A percentile compares a stretch with the other conserved stretches of the same genome.
phyloP scores from a whole-genome alignment of 1,140 invertebrate genomes.

The Bombus huntii region DNA sequence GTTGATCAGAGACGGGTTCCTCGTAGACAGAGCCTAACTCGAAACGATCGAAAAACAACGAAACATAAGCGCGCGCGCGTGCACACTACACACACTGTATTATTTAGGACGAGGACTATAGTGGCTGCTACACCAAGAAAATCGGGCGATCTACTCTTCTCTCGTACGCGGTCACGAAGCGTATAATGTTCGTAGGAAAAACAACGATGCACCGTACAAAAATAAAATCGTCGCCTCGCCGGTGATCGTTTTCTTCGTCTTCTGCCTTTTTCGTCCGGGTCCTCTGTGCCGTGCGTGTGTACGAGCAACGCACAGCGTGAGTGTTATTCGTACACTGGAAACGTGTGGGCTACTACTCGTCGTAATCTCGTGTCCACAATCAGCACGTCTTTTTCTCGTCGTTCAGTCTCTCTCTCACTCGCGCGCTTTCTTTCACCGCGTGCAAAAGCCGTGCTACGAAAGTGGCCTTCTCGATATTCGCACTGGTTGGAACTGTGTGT shows the following conservation, averaged over 20 bases:
- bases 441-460: slow-evolving; percentile 40
- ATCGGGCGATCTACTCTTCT: slow-evolving; percentile 10
- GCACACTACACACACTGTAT: slow-evolving; percentile 57
- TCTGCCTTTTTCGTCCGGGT: slow-evolving; percentile 33
- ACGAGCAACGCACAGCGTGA: slow-evolving; percentile 29
- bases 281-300: slow-evolving; percentile 11
- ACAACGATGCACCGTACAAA: slow-evolving; percentile 57
- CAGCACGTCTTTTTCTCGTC: slow-evolving; percentile 30
- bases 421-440: slow-evolving; percentile 55
- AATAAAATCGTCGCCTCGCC: slow-evolving; percentile 52
- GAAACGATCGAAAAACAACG: slow-evolving; percentile 44
- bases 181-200: slow-evolving; percentile 29
- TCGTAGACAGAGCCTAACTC: slow-evolving; percentile 13
- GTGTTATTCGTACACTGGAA: slow-evolving; percentile 50
- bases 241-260: slow-evolving; percentile 38
- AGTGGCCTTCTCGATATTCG: slow-evolving; percentile 65
- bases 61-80: slow-evolving; percentile 45
- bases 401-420: slow-evolving; percentile 32
- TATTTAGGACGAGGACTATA: slow-evolving; percentile 35
- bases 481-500: slow-evolving; percentile 46
- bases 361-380: slow-evolving; percentile 44
- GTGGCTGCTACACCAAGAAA: not conserved
- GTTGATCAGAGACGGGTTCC: not conserved
- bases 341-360: slow-evolving; percentile 42
- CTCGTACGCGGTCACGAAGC: not conserved